Evolutionary conservation across 2,888 invertebrate species (phyloP).

Genomic region (Gastracanthus pulcherrimus): DNA sequence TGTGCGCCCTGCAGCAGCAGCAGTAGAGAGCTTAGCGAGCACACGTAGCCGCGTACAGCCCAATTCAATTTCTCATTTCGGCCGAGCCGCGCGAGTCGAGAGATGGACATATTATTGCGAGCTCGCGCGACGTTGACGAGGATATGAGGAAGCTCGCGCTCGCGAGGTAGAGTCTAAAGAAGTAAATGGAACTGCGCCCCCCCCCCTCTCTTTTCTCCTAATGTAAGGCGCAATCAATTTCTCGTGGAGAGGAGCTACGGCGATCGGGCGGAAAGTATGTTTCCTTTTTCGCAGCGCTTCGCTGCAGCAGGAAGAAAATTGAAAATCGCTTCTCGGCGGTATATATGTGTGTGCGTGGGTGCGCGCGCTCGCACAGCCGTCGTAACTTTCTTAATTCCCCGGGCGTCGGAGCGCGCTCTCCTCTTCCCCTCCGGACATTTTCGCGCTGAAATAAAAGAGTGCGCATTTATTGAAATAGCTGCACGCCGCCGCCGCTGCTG

Average conservation of each 20-base stretch:
- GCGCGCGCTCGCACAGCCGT: too few relatives aligned
- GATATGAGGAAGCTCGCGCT: conserved; percentile 43
- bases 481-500: too few relatives aligned
- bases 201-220: conserved; percentile 27
- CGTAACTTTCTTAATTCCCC: conserved; percentile 48
- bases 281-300: conserved; percentile 29
- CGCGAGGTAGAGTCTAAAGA: conserved; percentile 30
- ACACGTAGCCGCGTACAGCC: background rate
- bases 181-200: conserved; percentile 56
- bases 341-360: too few relatives aligned
- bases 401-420: too few relatives aligned
- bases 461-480: conserved; percentile 38
- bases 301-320: conserved; percentile 40
- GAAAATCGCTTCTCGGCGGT: conserved; percentile 45
- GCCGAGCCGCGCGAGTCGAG: background rate
- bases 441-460: conserved; percentile 23
- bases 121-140: conserved; percentile 47
- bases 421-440: too few relatives aligned
- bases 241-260: conserved; percentile 1
- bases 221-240: conserved; percentile 54
- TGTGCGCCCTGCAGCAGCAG: background rate
- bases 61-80: conserved; percentile 57
- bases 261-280: conserved; percentile 29
- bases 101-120: conserved; percentile 50
- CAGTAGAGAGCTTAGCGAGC: background rate